Evolutionary conservation across 2,888 invertebrate species (phyloP), one percentile per base, ranked within the genome.

Genomic region (Torymus tubicola): DNA sequence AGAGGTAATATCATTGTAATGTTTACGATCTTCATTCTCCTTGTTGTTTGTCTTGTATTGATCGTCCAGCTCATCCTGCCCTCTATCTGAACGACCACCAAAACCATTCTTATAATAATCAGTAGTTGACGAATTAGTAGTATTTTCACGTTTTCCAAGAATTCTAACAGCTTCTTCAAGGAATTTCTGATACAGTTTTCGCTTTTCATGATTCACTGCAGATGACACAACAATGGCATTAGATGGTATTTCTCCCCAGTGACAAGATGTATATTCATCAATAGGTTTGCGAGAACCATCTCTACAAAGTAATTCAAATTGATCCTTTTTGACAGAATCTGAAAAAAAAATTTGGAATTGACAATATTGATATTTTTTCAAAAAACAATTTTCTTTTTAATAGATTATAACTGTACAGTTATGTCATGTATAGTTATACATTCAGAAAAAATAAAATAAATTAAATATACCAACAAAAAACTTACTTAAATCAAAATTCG

Each of bases 161-260:
- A 90, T 71, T 14, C 83, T 83, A 0, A 93, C 93, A 16, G 94
- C 92, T 85, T 93, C 93, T 85, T 93, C 92, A 0, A 96, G 89
- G 84, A 95, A 93, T 81, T 92, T 93, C 88, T 96, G 95, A 86
- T 93, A 95, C 88, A 91, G 91, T 78, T 89, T 91, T 65, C 95
- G 92, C 63, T 92, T 92, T 14, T 93, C 92, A 10, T 90, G 89
- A 11, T 92, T 90, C 10, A 94, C 94, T 0, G 96, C 97, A 11
- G 97, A 97, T n/a, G 96, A 95, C 1, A 96, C 95, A 0, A 97
- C 96, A 10, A 98, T 90, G 0, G 97, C 96, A 90, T 97, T 95
- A 0, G 96, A 94, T 0, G 97, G 97, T 13, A 96, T 95, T 67
- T 92, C 91, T 8, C 97, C 98, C 98, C 98, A 98, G 90, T 96